phyloP scores from a whole-genome alignment of 2,888 invertebrate genomes.

The Cerastis leucographa region DNA sequence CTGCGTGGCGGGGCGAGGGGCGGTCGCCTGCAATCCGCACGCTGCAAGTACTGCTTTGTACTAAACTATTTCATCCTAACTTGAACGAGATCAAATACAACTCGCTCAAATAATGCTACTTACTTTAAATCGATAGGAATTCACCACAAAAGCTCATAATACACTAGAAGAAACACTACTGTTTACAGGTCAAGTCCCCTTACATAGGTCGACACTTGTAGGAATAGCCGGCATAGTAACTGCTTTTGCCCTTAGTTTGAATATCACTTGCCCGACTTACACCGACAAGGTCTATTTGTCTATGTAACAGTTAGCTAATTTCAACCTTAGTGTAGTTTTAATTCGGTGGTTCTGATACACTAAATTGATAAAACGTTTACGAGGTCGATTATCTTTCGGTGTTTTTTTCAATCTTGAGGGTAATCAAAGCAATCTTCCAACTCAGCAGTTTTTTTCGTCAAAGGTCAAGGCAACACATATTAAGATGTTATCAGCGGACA shows the following conservation, averaged over 20 bases:
- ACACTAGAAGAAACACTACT: slow-evolving; percentile 8
- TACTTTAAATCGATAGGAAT: slow-evolving; percentile 10
- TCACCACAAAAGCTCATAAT: slow-evolving; percentile 11
- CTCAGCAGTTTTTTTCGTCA: not conserved
- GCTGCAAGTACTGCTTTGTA: slow-evolving; percentile 89
- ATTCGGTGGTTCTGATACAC: not conserved
- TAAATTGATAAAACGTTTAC: not conserved
- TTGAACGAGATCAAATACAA: slow-evolving; percentile 70
- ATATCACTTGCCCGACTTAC: slow-evolving; percentile 5
- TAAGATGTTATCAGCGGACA: not conserved
- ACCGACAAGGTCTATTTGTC: not conserved
- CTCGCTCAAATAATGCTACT: slow-evolving; percentile 16
- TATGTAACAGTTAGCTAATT: not conserved
- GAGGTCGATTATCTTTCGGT: not conserved
- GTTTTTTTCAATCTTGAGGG: not conserved
- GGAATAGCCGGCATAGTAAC: not conserved
- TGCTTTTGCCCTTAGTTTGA: not conserved
- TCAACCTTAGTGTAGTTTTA: not conserved
- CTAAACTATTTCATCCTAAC: slow-evolving; percentile 85
- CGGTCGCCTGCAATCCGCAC: slow-evolving; percentile 89
- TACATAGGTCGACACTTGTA: not conserved
- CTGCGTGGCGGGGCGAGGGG: slow-evolving; percentile 83
- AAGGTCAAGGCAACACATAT: not conserved
- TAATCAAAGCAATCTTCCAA: slow-evolving; percentile 8
- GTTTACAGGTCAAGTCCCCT: slow-evolving; percentile 7